These are phyloP conservation scores for Ochotona princeps DNA, from an alignment of 2,113 vertebrate species.

Conservation along the genomic window DNA sequence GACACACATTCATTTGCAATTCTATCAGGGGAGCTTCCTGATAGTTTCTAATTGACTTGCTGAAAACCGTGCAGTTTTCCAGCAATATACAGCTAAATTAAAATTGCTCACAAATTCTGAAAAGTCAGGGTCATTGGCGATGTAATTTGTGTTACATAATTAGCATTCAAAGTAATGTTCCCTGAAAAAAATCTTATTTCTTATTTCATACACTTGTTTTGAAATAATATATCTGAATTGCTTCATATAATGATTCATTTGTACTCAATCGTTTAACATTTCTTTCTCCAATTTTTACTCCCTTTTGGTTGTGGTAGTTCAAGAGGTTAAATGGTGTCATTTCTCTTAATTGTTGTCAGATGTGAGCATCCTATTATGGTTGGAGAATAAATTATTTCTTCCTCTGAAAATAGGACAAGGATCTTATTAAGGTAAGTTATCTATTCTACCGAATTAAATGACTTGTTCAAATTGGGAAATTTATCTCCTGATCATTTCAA, in stretches of 20 bases:
- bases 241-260: slow-evolving; percentile 40
- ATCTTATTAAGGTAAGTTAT: slow-evolving; percentile 2
- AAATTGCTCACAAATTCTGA: slow-evolving; percentile 56
- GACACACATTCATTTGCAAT: slow-evolving; percentile 47
- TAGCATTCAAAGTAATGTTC: slow-evolving; percentile 43
- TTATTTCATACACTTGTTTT: slow-evolving; percentile 50
- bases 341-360: slow-evolving; percentile 66
- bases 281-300: slow-evolving; percentile 34
- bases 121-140: slow-evolving; percentile 7
- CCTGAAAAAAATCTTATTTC: slow-evolving; percentile 24
- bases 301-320: slow-evolving; percentile 28
- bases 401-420: slow-evolving; percentile 2
- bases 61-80: slow-evolving; percentile 35
- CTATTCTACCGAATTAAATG: slow-evolving; percentile 30
- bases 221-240: slow-evolving; percentile 15
- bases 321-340: slow-evolving; percentile 46
- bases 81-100: slow-evolving; percentile 35
- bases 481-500: slow-evolving; percentile 51
- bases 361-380: neutral
- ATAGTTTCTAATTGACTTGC: slow-evolving; percentile 34
- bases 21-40: slow-evolving; percentile 20
- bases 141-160: slow-evolving; percentile 49
- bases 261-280: slow-evolving; percentile 46
- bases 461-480: slow-evolving; percentile 22
- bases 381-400: slow-evolving; percentile 12